Conservation (phyloP, 2,797 vertebrate species). For the Spondyliosoma cantharus region DNA sequence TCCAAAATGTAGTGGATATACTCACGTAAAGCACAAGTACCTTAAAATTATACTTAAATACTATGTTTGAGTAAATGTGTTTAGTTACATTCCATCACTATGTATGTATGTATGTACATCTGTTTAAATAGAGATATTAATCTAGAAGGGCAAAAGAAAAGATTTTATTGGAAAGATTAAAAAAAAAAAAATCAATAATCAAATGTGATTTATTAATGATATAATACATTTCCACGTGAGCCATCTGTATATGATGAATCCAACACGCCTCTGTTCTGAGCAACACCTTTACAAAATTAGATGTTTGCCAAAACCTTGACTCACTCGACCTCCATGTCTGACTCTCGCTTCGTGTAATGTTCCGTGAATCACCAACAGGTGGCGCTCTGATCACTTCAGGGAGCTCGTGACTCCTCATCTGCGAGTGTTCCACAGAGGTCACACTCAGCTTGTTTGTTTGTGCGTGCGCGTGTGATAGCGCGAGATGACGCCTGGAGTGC, state of each 20-base stretch:
- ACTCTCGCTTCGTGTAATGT: neutral
- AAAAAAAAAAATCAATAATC: neutral
- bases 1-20: too few species aligned
- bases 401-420: neutral
- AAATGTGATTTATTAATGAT: neutral
- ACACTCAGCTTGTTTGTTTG: constrained; percentile 6
- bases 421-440: constrained; percentile 19
- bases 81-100: too few species aligned
- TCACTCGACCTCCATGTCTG: neutral
- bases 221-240: neutral
- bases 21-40: too few species aligned
- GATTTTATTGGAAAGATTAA: neutral
- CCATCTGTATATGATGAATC: neutral
- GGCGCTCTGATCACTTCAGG: constrained; percentile 56
- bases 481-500: neutral
- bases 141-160: neutral
- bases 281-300: neutral
- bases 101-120: neutral
- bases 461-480: neutral
- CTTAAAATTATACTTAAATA: too few species aligned
- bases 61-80: too few species aligned
- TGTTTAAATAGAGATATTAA: neutral
- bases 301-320: neutral
- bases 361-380: constrained; percentile 45
- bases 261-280: neutral